Evolutionary conservation across 1,140 invertebrate genomes (phyloP), one percentile per base, ranked within the genome.

Genomic region (Pseudomyrmex dendroicus): DNA sequence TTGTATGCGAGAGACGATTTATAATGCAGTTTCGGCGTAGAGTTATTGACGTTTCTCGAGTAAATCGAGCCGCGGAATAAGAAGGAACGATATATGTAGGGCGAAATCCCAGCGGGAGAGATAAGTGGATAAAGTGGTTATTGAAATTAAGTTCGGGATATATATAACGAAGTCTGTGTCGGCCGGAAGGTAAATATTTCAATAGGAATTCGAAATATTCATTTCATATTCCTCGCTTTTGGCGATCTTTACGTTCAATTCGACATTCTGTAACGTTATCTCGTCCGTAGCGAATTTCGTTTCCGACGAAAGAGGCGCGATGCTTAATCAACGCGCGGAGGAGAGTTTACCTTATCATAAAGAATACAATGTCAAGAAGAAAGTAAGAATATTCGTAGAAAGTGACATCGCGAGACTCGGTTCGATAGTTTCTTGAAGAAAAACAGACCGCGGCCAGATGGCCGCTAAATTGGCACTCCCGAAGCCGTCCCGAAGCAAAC

Each of bases 391-490:
- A 48, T 7, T 15, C 57, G 67, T 50, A 52, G 61, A 54, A 44
- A 78, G 61, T 66, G 66, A 64, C 50, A 20, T 54, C 52, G 68
- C 52, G 61, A 48, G 62, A 74, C 5, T 22, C 62, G 83, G 67
- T 25, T 85, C 76, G 66, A 85, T 82, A 67, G 76, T 57, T 74
- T 63, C 76, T 87, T 89, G 86, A 89, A 87, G 89, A 87, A 89
- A 89, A 89, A 89, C 89, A 89, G 89, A 89, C 88, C 88, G 84
- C 76, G 46, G 62, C 88, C 88, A 89, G 89, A 89, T 89, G 35
- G 89, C 77, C 73, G 86, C 66, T 86, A 89, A 89, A 89, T 89
- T 89, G 89, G 74, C 88, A 89, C 89, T 89, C 35, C 35, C 88
- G 89, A 87, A 86, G 84, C 54, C 88, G 82, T 83, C 85, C 86